Conservation (phyloP, 2,888 invertebrate species). For the Lasioglossum zephyrum region DNA sequence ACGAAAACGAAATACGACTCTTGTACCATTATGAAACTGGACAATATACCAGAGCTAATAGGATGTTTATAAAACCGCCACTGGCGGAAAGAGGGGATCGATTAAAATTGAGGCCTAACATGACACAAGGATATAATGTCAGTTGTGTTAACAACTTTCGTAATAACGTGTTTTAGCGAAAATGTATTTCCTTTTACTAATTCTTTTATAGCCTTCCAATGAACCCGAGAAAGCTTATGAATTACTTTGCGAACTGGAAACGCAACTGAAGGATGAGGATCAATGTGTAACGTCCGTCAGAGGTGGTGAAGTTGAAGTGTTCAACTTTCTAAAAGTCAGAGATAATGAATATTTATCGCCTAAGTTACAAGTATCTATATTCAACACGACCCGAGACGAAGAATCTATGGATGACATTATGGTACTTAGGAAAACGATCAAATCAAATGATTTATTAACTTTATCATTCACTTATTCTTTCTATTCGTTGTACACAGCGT, state of each 20-base stretch:
- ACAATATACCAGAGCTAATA: constrained; percentile 87
- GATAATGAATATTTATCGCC: constrained; percentile 85
- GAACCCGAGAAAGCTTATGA: constrained; percentile 87
- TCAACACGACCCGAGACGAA: constrained; percentile 86
- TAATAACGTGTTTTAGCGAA: not conserved
- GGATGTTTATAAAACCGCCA: constrained; percentile 89
- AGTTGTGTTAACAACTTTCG: constrained; percentile 41
- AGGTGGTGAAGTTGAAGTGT: constrained; percentile 85
- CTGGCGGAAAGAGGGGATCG: constrained; percentile 89
- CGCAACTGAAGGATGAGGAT: constrained; percentile 88
- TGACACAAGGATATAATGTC: constrained; percentile 89
- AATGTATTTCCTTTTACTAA: not conserved
- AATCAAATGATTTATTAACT: not conserved
- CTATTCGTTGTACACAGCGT: constrained; percentile 39
- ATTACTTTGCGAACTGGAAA: constrained; percentile 87
- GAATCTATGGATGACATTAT: constrained; percentile 58
- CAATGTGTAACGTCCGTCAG: constrained; percentile 86
- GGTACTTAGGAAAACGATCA: constrained; percentile 40
- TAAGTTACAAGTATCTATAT: constrained; percentile 85
- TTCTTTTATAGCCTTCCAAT: constrained; percentile 85
- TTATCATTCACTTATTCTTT: constrained; percentile 85
- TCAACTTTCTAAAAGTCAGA: constrained; percentile 84
- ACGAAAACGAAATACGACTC: constrained; percentile 87
- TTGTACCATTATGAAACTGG: constrained; percentile 88
- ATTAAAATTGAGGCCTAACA: constrained; percentile 87